Evolutionary conservation across 2,888 invertebrate genomes (phyloP).

Genomic region (Microdon myrmicae): DNA sequence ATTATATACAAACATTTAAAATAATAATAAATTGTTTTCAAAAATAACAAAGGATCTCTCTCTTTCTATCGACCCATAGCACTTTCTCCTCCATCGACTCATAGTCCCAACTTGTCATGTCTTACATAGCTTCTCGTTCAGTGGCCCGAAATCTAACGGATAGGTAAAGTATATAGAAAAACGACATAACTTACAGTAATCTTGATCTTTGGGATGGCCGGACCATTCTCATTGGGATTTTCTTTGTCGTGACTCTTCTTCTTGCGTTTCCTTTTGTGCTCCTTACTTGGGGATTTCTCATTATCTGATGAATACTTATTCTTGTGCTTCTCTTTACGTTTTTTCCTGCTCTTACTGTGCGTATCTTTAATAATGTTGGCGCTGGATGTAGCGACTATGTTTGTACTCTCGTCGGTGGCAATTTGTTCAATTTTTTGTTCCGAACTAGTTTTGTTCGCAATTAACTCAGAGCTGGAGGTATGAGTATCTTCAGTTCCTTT

Average conservation of each 20-base stretch:
- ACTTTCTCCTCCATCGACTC: too few species aligned
- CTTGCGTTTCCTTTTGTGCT: slow-evolving; percentile 83
- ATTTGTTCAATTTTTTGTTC: slow-evolving; percentile 45
- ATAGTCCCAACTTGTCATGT: too few species aligned
- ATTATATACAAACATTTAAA: too few species aligned
- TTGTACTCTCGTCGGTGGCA: slow-evolving; percentile 34
- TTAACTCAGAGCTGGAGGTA: slow-evolving; percentile 27
- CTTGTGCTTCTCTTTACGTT: slow-evolving; percentile 81
- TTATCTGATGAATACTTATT: slow-evolving; percentile 72
- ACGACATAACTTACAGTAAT: slow-evolving; percentile 77
- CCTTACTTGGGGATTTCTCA: slow-evolving; percentile 74
- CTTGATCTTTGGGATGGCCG: slow-evolving; percentile 76
- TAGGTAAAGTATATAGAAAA: background rate
- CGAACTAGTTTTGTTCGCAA: slow-evolving; percentile 23
- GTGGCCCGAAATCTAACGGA: too few species aligned
- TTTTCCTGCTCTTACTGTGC: slow-evolving; percentile 74
- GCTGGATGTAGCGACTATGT: slow-evolving; percentile 54
- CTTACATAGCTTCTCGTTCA: too few species aligned
- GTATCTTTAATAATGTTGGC: slow-evolving; percentile 56
- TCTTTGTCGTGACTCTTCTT: slow-evolving; percentile 77
- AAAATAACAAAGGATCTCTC: too few species aligned
- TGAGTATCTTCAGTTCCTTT: slow-evolving; percentile 13
- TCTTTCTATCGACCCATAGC: too few species aligned
- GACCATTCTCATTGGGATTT: slow-evolving; percentile 65
- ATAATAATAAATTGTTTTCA: too few species aligned